These are phyloP conservation scores for Fissipunctia ypsillon DNA, from an alignment of 2,888 invertebrate genomes.

Conservation along the genomic window DNA sequence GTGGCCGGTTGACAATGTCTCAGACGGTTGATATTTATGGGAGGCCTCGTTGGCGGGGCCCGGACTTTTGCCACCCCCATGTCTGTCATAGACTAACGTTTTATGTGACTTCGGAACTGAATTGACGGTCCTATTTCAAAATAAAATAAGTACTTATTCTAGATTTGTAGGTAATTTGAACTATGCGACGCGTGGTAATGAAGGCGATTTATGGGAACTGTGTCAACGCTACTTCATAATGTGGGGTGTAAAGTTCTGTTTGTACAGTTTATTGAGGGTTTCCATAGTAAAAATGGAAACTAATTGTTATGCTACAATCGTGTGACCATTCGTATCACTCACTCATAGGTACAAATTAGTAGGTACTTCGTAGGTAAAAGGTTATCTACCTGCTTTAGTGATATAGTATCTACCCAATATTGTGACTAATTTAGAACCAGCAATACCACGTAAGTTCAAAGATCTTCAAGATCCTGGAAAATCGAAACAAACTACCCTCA, in stretches of 20 bases:
- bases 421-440: conserved; percentile 3
- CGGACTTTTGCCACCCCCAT: conserved; percentile 80
- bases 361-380: not conserved
- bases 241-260: conserved; percentile 29
- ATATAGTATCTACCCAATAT: not conserved
- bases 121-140: conserved; percentile 65
- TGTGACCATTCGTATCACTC: conserved; percentile 36
- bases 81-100: conserved; percentile 80
- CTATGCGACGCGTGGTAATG: conserved; percentile 55
- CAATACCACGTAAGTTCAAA: not conserved
- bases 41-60: conserved; percentile 79
- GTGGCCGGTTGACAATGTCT: conserved; percentile 90
- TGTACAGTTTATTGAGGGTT: conserved; percentile 35
- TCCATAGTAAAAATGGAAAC: conserved; percentile 39
- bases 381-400: no score
- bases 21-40: conserved; percentile 89
- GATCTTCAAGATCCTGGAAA: not conserved
- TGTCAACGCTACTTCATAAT: conserved; percentile 45
- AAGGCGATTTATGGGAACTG: conserved; percentile 44
- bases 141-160: conserved; percentile 63
- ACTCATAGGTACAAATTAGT: conserved; percentile 18
- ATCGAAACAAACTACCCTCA: not conserved
- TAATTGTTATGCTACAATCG: conserved; percentile 48
- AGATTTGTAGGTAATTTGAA: conserved; percentile 59
- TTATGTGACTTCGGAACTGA: conserved; percentile 71